Evolutionary conservation across 2,888 invertebrate species (phyloP), one percentile per base, ranked within the genome.

Genomic region (Apamea monoglypha): DNA sequence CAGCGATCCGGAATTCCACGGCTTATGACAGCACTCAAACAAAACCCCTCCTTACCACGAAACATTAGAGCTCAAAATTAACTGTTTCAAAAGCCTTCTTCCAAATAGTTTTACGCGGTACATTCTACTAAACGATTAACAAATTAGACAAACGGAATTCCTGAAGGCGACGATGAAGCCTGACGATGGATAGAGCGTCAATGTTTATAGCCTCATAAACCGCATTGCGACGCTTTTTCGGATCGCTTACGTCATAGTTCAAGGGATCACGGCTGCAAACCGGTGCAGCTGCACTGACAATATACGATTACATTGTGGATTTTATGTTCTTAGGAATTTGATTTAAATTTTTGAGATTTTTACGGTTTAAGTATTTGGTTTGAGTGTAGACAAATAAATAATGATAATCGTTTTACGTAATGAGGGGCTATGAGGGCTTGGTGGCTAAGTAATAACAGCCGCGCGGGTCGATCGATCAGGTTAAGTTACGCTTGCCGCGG

Each of bases 111-210:
- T 82, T 80, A 81, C 66, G 72, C 70, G 66, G 79, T 86, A 86
- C 68, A 83, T 75, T 88, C 80, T 88, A 84, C 76, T 83, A 72
- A 80, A 74, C 82, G 90, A 88, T 90, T 89, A 87, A 89, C 90
- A 84, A 90, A 90, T 89, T 89, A 89, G 81, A 80, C 74, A 71
- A 83, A 84, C 53, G 61, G 77, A 82, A 85, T 77, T 78, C 79
- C 85, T 75, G 76, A 18, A 63, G 75, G 40, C 40, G n/a, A n/a
- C n/a, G n/a, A n/a, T n/a, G n/a, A n/a, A n/a, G n/a, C n/a, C n/a
- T 88, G 56, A 59, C 70, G 59, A 80, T 32, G 76, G 80, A 79
- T 82, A 18, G 50, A 66, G 56, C 74, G 73, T 74, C 78, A n/a
- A 72, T 84, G 82, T 76, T 84, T 81, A 73, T 81, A 67, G 87